Conservation (phyloP, 2,113 vertebrate genomes). For the Spizaetus ornatus region DNA sequence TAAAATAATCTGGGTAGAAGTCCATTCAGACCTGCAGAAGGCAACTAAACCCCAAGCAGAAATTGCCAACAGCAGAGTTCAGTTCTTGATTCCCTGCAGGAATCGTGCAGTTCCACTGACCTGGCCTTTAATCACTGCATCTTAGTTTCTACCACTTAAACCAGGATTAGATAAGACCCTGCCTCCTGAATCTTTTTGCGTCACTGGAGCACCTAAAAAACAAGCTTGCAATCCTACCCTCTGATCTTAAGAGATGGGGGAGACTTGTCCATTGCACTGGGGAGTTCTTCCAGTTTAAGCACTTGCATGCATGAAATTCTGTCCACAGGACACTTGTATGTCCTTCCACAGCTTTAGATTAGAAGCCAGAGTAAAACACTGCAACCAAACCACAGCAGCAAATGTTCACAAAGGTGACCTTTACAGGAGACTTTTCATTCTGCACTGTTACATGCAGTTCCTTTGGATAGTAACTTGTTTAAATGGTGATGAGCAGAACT, state of each 20-base stretch:
- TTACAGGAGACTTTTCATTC: background rate
- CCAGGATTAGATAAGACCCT: background rate
- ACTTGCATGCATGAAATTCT: background rate
- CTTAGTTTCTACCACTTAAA: background rate
- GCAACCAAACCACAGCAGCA: background rate
- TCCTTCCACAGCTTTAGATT: background rate
- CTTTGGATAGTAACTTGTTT: background rate
- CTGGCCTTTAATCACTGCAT: background rate
- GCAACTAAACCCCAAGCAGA: background rate
- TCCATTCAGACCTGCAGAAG: background rate
- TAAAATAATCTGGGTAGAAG: background rate
- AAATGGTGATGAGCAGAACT: background rate
- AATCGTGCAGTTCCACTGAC: background rate
- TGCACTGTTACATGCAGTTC: background rate
- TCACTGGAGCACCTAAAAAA: background rate
- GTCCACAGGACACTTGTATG: background rate
- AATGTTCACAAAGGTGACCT: background rate
- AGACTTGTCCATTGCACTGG: background rate
- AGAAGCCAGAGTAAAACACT: background rate
- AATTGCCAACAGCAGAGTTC: background rate
- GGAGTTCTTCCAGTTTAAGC: background rate
- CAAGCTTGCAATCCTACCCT: background rate
- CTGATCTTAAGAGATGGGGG: background rate
- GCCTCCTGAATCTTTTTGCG: background rate
- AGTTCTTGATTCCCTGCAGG: background rate